These are phyloP conservation scores for Hyphantria cunea DNA, from an alignment of 1,140 invertebrate species.

Conservation along the genomic window DNA sequence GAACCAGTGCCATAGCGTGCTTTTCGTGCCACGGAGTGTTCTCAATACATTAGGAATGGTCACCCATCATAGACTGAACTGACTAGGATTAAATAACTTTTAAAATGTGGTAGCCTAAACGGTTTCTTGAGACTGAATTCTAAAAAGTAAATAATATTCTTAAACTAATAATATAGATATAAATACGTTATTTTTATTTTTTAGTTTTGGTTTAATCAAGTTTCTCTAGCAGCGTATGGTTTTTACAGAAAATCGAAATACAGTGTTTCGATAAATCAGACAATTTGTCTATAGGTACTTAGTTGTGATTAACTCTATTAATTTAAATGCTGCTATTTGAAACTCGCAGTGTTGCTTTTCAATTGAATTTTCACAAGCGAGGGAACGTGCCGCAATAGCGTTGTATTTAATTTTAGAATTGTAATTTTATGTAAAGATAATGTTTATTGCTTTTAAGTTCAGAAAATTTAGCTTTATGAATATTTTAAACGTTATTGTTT, in stretches of 20 bases:
- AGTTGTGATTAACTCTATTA: not conserved
- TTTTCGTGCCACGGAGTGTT: too few species aligned
- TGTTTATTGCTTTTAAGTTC: not conserved
- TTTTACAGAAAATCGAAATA: not conserved
- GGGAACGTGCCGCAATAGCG: not conserved
- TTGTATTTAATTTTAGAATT: not conserved
- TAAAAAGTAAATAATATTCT: too few species aligned
- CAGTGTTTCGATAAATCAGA: not conserved
- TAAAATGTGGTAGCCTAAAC: too few species aligned
- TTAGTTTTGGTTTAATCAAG: too few species aligned
- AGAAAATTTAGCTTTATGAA: not conserved
- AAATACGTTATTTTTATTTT: too few species aligned
- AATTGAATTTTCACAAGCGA: not conserved
- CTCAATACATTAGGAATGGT: too few species aligned
- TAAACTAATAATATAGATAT: too few species aligned
- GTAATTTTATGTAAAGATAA: not conserved
- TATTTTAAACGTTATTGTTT: not conserved
- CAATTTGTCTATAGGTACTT: not conserved
- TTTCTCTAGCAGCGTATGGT: not conserved
- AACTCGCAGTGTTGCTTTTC: not conserved
- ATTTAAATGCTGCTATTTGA: not conserved
- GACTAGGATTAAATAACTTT: too few species aligned
- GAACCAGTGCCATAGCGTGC: too few species aligned
- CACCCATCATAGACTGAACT: too few species aligned
- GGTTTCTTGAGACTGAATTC: too few species aligned